Evolutionary conservation across 2,113 vertebrate genomes (phyloP).

Genomic region (Nannospalax galili): DNA sequence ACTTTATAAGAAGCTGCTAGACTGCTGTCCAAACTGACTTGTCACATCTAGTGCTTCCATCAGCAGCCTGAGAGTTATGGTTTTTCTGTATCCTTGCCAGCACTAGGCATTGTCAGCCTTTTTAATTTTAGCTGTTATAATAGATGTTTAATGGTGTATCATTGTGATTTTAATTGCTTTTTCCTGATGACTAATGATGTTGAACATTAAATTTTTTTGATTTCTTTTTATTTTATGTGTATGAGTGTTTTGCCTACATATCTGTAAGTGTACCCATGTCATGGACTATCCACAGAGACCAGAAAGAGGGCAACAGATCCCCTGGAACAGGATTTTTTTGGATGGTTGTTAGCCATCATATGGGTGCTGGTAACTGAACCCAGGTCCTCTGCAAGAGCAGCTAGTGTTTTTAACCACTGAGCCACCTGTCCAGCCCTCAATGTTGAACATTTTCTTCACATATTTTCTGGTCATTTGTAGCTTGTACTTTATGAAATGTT

Average conservation of each 20-base stretch:
- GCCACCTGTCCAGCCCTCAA: not conserved
- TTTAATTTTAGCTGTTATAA: conserved; percentile 63
- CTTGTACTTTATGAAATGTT: conserved; percentile 66
- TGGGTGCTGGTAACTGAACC: too few species aligned
- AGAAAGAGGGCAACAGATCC: too few species aligned
- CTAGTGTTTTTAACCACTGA: too few species aligned
- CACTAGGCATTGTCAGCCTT: conserved; percentile 50
- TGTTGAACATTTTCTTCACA: conserved; percentile 61
- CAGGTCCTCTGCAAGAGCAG: too few species aligned
- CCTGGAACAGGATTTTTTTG: too few species aligned
- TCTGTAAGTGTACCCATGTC: too few species aligned
- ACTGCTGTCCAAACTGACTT: not conserved
- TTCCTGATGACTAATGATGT: conserved; percentile 71
- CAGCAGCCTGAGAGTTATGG: not conserved
- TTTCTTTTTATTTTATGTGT: too few species aligned
- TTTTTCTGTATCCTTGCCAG: conserved; percentile 22
- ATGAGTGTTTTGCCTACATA: too few species aligned
- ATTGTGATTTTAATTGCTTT: conserved; percentile 74
- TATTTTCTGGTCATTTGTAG: conserved; percentile 61
- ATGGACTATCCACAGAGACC: too few species aligned
- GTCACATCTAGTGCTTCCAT: not conserved
- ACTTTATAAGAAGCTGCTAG: conserved; percentile 36
- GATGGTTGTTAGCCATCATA: too few species aligned
- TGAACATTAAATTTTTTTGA: not conserved
- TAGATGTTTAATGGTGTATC: conserved; percentile 59